These are phyloP conservation scores for Pelochelys cantorii DNA, from an alignment of 2,797 vertebrate genomes.

Conservation along the genomic window DNA sequence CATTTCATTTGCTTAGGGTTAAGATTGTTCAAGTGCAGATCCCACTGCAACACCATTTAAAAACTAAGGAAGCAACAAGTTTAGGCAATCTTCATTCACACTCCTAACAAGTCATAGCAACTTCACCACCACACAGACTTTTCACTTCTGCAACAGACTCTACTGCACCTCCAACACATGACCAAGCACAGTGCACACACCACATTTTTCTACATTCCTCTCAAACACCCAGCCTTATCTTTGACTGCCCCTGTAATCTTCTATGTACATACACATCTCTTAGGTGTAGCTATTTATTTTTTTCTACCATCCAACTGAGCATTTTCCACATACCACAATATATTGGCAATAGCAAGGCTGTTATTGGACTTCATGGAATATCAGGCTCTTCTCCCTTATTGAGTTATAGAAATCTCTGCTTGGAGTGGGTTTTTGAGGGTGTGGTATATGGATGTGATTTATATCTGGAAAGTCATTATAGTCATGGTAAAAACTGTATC, in stretches of 20 bases:
- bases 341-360: not conserved
- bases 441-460: not conserved
- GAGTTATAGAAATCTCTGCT: conserved; percentile 2
- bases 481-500: conserved; percentile 22
- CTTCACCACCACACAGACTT: not conserved
- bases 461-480: not conserved
- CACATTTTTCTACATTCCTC: not conserved
- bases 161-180: not conserved
- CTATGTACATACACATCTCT: not conserved
- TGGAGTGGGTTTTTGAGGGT: not conserved
- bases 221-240: not conserved
- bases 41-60: not conserved
- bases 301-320: not conserved
- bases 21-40: no score
- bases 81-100: not conserved
- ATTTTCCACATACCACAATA: not conserved
- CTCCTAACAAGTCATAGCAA: not conserved
- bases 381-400: conserved; percentile 36
- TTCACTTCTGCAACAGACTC: not conserved
- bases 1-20: no score
- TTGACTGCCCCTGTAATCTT: not conserved
- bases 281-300: not conserved
- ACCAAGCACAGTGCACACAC: not conserved
- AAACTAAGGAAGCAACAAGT: not conserved
- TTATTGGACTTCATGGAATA: not conserved